These are phyloP conservation scores for Motacilla tschutschensis DNA, from an alignment of 2,113 vertebrate species.

Conservation along the genomic window DNA sequence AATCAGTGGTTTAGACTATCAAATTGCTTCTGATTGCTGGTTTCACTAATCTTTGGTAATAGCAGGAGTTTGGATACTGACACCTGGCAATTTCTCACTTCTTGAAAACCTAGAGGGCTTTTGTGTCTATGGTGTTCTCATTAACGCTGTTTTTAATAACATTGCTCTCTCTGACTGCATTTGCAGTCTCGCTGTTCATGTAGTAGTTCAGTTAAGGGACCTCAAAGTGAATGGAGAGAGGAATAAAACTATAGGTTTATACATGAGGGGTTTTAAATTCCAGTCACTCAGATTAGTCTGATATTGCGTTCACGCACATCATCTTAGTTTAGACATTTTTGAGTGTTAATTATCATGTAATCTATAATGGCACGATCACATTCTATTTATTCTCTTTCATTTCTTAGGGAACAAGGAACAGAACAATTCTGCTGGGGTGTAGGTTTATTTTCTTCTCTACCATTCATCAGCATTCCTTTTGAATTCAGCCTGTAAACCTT, in stretches of 20 bases:
- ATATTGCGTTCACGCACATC: neutral
- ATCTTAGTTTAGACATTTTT: neutral
- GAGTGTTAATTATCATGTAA: neutral
- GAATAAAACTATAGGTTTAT: neutral
- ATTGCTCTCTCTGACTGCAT: neutral
- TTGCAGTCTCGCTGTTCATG: neutral
- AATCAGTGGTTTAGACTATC: neutral
- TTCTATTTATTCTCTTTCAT: neutral
- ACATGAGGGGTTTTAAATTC: neutral
- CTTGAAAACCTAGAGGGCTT: neutral
- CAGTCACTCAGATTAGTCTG: neutral
- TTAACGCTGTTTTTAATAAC: neutral
- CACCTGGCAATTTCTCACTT: neutral
- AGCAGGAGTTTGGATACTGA: neutral
- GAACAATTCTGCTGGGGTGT: neutral
- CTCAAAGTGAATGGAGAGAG: neutral
- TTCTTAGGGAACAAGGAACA: neutral
- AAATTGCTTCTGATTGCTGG: neutral
- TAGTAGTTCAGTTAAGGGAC: neutral
- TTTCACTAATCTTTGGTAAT: neutral
- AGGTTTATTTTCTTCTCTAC: neutral
- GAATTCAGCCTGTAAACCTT: neutral
- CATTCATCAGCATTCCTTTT: neutral
- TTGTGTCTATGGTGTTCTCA: neutral
- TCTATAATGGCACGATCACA: neutral